Evolutionary conservation across 2,113 vertebrate species (phyloP), one percentile per base, ranked within the genome.

Genomic region (Bostrychus sinensis): DNA sequence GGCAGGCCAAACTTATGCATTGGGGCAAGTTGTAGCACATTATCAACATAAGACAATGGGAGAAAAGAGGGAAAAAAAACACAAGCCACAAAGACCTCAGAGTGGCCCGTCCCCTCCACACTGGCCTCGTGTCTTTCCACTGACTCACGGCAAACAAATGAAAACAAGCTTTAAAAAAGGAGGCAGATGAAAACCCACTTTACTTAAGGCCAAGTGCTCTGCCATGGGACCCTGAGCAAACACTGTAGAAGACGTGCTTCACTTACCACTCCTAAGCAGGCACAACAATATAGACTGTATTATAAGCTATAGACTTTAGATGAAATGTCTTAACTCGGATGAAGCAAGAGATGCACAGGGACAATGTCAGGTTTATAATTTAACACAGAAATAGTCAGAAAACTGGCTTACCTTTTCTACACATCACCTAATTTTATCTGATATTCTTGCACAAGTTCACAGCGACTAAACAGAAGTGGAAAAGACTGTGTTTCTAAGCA

Each of bases 11-110:
- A 57, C 64, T 60, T 83, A 71, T 57, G 72, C 75, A 82, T n/a
- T 77, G 71, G 79, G 74, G 86, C 82, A 87, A 72, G 82, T 88
- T 81, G 50, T 70, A 84, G 83, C 86, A 77, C 72, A 87, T 79
- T 66, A 5, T 69, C 78, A 80, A 86, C 86, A 83, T 75, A 48
- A 48, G 22, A 25, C 78, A 85, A 70, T 58, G 79, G 68, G 75
- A 45, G 70, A 60, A 39, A 70, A 57, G 51, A n/a, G 20, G 48
- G 3, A 36, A 7, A 11, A n/a, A 56, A 65, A 43, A 60, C 48
- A 42, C 12, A 32, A 45, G 54, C 23, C 66, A 86, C 80, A 82
- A 83, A 82, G 75, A 57, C 58, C 70, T 78, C 71, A 20, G 25
- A 28, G 48, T 58, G 77, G 72, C 71, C 75, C 46, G 78, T 84